Evolutionary conservation across 2,113 vertebrate species (phyloP), one percentile per base, ranked within the genome.

Genomic region (Potamarius usumacintae): DNA sequence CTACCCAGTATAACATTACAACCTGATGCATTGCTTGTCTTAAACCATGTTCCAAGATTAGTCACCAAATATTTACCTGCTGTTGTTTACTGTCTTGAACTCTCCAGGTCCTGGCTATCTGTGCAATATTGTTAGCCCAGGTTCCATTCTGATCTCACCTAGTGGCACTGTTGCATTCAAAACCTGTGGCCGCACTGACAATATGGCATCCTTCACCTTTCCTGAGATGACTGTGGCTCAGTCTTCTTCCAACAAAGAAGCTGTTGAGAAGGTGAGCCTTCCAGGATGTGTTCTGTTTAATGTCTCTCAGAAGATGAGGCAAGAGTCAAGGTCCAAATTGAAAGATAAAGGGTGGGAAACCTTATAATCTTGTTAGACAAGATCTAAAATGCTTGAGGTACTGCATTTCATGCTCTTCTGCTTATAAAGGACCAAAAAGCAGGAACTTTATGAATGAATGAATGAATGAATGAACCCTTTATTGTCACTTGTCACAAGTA

Each of bases 91-190:
- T 48, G 34, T 48, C n/a, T 27, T 67, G 74, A 11, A 34, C 52
- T 15, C 90, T 92, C 58, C 91, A 97, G 96, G 94, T 90, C 90
- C 92, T 82, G 91, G 92, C 27, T 93, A 95, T 90, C 90, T 91
- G 50, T 92, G 94, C 92, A 95, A 89, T 25, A 91, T 98, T 89
- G 92, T 97, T 87, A 97, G 96, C 85, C 97, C 97, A 0, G 95
- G 96, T 92, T 97, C 97, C 18, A 88, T 95, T 89, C 91, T 97
- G 14, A 94, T 98, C 50, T 97, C 96, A 53, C 90, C 90, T 34
- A 93, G 91, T 5, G 97, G 97, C 89, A 93, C 86, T 88, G 62
- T 98, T 85, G 97, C 95, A 90, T 97, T 98, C 86, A 96, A 96
- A 92, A 95, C 93, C 91, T 94, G 93, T 25, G 65, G 91, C 15